phyloP scores from a whole-genome alignment of 2,888 invertebrate genomes.

The Steinernema hermaphroditum region DNA sequence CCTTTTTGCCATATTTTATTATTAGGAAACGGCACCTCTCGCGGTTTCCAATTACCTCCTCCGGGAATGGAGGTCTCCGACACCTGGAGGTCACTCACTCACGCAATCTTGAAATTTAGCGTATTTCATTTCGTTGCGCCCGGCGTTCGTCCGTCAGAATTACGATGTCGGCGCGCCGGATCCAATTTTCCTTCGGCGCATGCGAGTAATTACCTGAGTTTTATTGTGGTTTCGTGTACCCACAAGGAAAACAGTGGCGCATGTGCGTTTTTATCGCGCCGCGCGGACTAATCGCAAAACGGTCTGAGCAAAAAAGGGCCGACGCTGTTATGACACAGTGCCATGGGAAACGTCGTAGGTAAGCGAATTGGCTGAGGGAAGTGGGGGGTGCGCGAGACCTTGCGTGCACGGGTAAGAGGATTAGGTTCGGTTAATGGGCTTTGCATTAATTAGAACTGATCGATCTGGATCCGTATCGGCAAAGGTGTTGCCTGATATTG shows the following conservation, averaged over 20 bases:
- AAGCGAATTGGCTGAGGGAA: not conserved
- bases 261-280: not conserved
- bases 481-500: too few species aligned
- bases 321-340: not conserved
- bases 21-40: too few species aligned
- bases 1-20: too few species aligned
- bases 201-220: slow-evolving; percentile 17
- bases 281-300: not conserved
- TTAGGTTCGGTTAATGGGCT: slow-evolving; percentile 8
- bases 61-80: not conserved
- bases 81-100: slow-evolving; percentile 14
- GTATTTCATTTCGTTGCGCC: not conserved
- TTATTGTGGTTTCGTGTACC: not conserved
- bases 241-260: not conserved
- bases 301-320: not conserved
- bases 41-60: too few species aligned
- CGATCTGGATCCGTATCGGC: not conserved
- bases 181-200: not conserved
- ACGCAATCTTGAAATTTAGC: not conserved
- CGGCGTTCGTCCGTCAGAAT: not conserved
- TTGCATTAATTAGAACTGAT: not conserved
- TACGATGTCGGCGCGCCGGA: not conserved
- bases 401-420: not conserved
- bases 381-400: not conserved
- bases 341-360: not conserved